Evolutionary conservation across 1,140 invertebrate genomes (phyloP).

Genomic region (Branchinecta lindahli): DNA sequence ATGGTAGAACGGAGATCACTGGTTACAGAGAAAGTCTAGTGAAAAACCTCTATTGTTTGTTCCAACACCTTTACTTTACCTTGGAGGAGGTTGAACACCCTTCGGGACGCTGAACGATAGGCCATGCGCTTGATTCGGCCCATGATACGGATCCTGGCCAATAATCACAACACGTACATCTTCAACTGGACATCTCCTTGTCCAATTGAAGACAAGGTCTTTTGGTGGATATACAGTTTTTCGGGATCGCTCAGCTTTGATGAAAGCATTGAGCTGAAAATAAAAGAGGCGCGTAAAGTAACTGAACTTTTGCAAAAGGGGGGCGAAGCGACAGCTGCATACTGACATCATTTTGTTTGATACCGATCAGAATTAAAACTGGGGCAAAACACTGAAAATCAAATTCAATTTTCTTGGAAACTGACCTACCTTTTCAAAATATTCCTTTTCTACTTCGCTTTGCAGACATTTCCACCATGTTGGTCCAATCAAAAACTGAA

Average conservation of each 20-base stretch:
- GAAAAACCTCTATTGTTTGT: no score
- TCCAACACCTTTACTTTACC: not conserved
- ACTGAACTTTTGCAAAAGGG: not conserved
- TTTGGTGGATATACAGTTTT: conserved; percentile 38
- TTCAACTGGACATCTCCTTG: conserved; percentile 30
- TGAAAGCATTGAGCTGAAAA: conserved; percentile 37
- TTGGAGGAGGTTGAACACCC: conserved; percentile 42
- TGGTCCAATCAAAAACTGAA: not conserved
- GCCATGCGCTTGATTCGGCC: conserved; percentile 44
- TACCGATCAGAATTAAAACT: not conserved
- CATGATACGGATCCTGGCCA: conserved; percentile 52
- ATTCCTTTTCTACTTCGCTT: conserved; percentile 3
- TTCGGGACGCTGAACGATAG: conserved; percentile 48
- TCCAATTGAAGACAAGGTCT: conserved; percentile 41
- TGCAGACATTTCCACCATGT: not conserved
- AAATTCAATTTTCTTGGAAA: not conserved
- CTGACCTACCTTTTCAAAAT: not conserved
- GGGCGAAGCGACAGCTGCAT: not conserved
- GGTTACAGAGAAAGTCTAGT: no score
- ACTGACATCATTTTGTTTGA: not conserved
- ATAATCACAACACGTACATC: conserved; percentile 37
- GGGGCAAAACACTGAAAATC: not conserved
- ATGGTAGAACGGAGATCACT: no score
- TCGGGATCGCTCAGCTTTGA: conserved; percentile 33
- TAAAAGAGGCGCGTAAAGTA: conserved; percentile 15